A percentile compares a stretch with the other conserved stretches of the same genome.
These are phyloP conservation scores for Nematostella vectensis DNA, from an alignment of 92 coral and sea anemone genomes.

Conservation along the genomic window DNA sequence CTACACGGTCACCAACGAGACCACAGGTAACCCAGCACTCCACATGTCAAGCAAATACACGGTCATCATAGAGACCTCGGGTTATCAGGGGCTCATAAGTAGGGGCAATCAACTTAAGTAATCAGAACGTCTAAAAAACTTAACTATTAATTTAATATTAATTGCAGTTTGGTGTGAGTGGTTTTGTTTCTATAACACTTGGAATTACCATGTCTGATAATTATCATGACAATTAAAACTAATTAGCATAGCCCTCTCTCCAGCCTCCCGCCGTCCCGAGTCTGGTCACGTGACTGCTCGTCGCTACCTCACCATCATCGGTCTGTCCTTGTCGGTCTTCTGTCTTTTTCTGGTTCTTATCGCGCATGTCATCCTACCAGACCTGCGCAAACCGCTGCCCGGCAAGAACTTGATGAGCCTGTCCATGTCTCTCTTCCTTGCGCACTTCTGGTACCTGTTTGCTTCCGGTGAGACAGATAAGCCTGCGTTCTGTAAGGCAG, in stretches of 20 bases:
- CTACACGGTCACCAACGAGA: background rate
- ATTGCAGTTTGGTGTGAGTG: no score
- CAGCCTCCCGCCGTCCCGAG: no score
- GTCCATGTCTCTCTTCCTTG: constrained; percentile 63
- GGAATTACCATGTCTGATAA: no score
- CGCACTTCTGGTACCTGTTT: constrained; percentile 69
- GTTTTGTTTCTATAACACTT: no score
- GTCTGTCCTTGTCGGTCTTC: constrained; percentile 54
- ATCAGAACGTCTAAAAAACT: no score
- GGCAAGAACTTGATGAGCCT: constrained; percentile 90
- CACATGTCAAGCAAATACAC: background rate
- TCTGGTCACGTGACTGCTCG: constrained; percentile 19
- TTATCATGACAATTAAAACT: no score
- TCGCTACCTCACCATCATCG: constrained; percentile 55
- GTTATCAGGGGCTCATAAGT: no score
- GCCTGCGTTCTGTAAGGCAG: constrained; percentile 50
- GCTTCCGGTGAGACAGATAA: constrained; percentile 76
- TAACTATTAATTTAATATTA: no score
- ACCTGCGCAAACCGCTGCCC: constrained; percentile 78
- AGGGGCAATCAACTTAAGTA: no score
- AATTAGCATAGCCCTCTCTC: no score
- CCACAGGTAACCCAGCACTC: background rate
- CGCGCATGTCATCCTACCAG: constrained; percentile 54
- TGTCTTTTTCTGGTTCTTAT: constrained; percentile 45
- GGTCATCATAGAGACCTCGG: no score